Evolutionary conservation across 92 coral and sea anemone species (phyloP), one percentile per base, ranked within the genome.

Genomic region (Epizoanthus illoricatus): DNA sequence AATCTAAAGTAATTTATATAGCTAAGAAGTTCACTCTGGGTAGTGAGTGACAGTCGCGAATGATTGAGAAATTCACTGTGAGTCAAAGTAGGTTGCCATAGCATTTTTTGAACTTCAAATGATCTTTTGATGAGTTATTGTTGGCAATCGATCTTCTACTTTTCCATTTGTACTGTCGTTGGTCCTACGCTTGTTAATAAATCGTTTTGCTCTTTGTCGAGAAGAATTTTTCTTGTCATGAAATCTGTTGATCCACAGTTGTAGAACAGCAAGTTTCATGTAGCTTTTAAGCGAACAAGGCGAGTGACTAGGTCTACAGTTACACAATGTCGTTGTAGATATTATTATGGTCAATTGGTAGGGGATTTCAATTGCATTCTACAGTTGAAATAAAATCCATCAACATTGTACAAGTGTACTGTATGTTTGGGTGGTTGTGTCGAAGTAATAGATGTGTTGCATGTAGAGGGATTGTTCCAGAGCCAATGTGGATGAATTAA

Each of bases 251-350:
- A 10, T 52, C 56, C 56, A 9, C 56, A 9, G 2, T 65, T 33
- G 18, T 13, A 9, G 70, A 65, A 17, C 42, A 65, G 24, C 70
- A 65, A 23, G 16, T 24, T 65, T 65, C 43, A 15, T 33, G 47
- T 17, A 41, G 19, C 15, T 54, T 54, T 52, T 73, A 8, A 58
- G 39, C 5, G 49, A 49, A 7, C 56, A 16, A 58, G 45, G 4
- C 12, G 55, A 15, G 66, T 75, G 67, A 75, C 67, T 75, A 4
- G 13, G 56, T 23, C 7, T 23, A 33, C 52, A 17, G 80, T 57
- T 74, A 54, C 80, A 74, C 52, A 56, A 24, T 28, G 67, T 75
- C 33, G 68, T 61, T 58, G 80, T 58, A 75, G 80, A 75, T 75
- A 56, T 58, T 74, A 55, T 56, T 74, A 42, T 75, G 62, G 67